Base-by-base conservation (phyloP, 1,140 invertebrate species). In the Papilio polyxenes region DNA sequence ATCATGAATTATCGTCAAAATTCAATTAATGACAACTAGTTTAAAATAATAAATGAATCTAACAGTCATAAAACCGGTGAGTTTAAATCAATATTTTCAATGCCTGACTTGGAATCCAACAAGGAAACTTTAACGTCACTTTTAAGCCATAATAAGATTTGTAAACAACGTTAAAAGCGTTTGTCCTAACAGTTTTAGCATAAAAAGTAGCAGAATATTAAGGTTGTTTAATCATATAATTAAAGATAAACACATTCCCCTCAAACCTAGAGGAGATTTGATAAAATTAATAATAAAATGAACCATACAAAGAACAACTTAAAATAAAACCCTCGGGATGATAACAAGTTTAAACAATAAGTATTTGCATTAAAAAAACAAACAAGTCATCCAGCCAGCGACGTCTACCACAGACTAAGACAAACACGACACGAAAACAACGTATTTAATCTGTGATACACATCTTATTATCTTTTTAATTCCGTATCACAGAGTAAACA, bases 391-490 rank as follows among this genome's bases (percentile, higher is more conserved):
- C 62, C 78, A 62, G 51, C 20, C 23, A 79, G 53, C 56, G 53
- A 59, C 77, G 56, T 62, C 82, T 49, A 78, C 65, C 82, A 81
- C 69, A 77, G 81, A 81, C 82, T 44, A 82, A 83, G 83, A 62
- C 79, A 85, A 86, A 86, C 84, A 82, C 31, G 49, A 82, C 53
- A 72, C 77, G 44, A 81, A 83, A 85, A 82, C 75, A 78, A 48
- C 49, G 20, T 85, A 85, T 85, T 86, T 86, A 83, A 85, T 82
- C 78, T 84, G 56, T 83, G 75, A 77, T 77, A 82, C 75, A 75
- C 44, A 62, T 65, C 82, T 84, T 83, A 83, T 85, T 84, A 83
- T 86, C 85, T 82, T 85, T 86, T 86, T 86, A 86, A 86, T 83
- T 87, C 83, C 75, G 51, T 86, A 85, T 87, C 82, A 83, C 74